Evolutionary conservation across 2,797 vertebrate species (phyloP).

Genomic region (Alectoris magna): DNA sequence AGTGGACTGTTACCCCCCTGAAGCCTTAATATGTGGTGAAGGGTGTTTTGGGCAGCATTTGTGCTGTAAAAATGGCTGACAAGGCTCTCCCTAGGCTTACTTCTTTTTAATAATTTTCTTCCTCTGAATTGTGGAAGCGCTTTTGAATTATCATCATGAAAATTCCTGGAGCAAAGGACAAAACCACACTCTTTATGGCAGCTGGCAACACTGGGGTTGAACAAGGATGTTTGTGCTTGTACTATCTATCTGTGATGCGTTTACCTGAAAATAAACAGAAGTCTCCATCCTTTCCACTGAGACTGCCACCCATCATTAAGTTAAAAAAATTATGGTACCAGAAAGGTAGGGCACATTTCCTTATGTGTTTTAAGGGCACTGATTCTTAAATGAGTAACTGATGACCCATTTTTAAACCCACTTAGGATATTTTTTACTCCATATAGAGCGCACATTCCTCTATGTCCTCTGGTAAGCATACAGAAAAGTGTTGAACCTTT

Average conservation of each 20-base stretch:
- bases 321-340: not conserved
- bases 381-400: slow-evolving; percentile 27
- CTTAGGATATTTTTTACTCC: slow-evolving; percentile 29
- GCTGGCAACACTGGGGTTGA: not conserved
- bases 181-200: not conserved
- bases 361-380: slow-evolving; percentile 4
- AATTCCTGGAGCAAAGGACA: slow-evolving; percentile 6
- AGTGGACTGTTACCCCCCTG: not conserved
- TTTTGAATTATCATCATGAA: not conserved
- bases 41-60: not conserved
- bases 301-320: not conserved
- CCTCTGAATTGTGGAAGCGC: not conserved
- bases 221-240: not conserved
- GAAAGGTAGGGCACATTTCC: slow-evolving; percentile 29
- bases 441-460: slow-evolving; percentile 40
- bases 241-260: not conserved
- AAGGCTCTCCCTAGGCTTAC: not conserved
- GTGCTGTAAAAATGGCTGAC: not conserved
- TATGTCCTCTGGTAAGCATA: slow-evolving; percentile 53
- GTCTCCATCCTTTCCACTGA: not conserved
- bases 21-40: not conserved
- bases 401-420: slow-evolving; percentile 63
- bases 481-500: slow-evolving; percentile 65
- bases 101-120: not conserved
- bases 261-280: slow-evolving; percentile 33